Evolutionary conservation across 2,113 vertebrate species (phyloP).

Genomic region (Dasyornis broadbenti): DNA sequence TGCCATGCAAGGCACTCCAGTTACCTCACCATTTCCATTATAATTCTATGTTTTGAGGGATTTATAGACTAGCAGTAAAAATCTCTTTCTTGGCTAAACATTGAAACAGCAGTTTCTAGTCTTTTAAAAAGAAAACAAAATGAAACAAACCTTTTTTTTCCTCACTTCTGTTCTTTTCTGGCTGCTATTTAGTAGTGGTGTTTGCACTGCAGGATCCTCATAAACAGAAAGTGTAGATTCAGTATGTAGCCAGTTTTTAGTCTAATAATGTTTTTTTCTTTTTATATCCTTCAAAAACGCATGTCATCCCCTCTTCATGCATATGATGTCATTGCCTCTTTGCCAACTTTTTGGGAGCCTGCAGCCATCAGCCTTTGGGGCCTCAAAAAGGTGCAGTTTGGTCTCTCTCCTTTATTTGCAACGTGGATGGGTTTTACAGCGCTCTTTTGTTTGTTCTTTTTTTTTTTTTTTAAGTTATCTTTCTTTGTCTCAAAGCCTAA

Average conservation of each 20-base stretch:
- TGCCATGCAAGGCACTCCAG: not conserved
- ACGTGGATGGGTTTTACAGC: not conserved
- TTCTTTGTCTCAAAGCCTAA: not conserved
- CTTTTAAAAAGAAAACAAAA: constrained; percentile 49
- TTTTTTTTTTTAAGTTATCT: not conserved
- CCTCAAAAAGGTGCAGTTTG: not conserved
- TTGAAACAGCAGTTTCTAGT: constrained; percentile 29
- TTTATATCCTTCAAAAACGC: not conserved
- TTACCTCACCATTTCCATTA: constrained; percentile 60
- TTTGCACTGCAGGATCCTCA: not conserved
- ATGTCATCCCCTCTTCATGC: not conserved
- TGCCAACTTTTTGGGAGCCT: not conserved
- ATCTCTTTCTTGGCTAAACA: constrained; percentile 27
- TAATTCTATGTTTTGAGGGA: constrained; percentile 32
- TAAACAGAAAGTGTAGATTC: not conserved
- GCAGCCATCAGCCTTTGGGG: not conserved
- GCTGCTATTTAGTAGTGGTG: not conserved
- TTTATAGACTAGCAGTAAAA: constrained; percentile 52
- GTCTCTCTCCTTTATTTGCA: not conserved
- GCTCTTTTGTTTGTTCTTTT: too few species aligned
- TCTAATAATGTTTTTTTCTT: not conserved
- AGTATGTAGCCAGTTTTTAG: not conserved
- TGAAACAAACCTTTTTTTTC: not conserved
- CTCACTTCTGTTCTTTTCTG: not conserved
- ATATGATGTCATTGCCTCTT: constrained; percentile 5